phyloP scores from a whole-genome alignment of 1,140 invertebrate genomes.

The Sinonovacula constricta region DNA sequence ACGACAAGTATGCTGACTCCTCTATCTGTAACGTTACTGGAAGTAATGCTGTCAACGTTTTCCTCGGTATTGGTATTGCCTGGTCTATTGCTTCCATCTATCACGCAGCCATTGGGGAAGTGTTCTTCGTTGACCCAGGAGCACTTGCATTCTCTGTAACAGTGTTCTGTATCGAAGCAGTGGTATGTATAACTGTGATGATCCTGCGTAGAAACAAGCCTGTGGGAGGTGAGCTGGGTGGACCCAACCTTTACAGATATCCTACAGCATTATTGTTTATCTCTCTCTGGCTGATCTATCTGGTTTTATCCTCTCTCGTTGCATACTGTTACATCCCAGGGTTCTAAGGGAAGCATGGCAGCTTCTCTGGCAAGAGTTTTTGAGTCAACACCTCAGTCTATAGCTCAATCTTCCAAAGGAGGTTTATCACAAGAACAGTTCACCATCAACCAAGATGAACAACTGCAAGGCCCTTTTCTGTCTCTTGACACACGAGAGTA shows the following conservation, averaged over 20 bases:
- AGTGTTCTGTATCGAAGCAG: slow-evolving; percentile 81
- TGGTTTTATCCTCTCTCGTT: slow-evolving; percentile 94
- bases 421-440: too few relatives aligned
- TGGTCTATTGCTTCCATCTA: slow-evolving; percentile 80
- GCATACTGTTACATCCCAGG: slow-evolving; percentile 71
- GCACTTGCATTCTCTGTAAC: slow-evolving; percentile 82
- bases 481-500: too few relatives aligned
- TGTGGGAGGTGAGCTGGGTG: slow-evolving; percentile 95
- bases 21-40: slow-evolving; percentile 99
- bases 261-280: slow-evolving; percentile 89
- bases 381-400: too few relatives aligned
- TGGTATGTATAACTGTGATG: slow-evolving; percentile 83
- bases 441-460: too few relatives aligned
- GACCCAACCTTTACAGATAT: slow-evolving; percentile 85
- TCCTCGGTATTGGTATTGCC: slow-evolving; percentile 82
- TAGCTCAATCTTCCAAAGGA: too few relatives aligned
- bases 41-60: slow-evolving; percentile 98
- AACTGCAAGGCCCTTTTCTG: too few relatives aligned
- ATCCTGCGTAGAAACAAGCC: slow-evolving; percentile 87
- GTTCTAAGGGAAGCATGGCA: slow-evolving; percentile 59
- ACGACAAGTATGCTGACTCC: slow-evolving; percentile 99
- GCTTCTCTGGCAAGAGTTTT: too few relatives aligned
- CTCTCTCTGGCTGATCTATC: slow-evolving; percentile 93
- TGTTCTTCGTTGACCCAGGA: slow-evolving; percentile 80
- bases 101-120: slow-evolving; percentile 76